Evolutionary conservation across 2,797 vertebrate genomes (phyloP).

Genomic region (Clarias platycephalus): DNA sequence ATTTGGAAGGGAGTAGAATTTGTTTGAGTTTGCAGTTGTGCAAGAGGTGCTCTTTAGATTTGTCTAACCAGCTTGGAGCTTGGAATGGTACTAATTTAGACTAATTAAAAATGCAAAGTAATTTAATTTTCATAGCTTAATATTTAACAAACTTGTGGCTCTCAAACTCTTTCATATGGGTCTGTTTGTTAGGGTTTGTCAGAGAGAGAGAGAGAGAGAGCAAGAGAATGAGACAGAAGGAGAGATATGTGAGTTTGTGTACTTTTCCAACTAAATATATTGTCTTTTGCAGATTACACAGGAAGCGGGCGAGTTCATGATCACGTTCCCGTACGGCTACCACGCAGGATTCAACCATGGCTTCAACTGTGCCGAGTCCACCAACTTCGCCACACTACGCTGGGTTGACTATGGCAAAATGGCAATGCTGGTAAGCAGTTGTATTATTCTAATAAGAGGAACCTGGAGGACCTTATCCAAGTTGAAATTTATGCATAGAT

Average conservation of each 20-base stretch:
- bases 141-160: background rate
- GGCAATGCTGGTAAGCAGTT: slow-evolving; percentile 83
- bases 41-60: background rate
- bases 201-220: background rate
- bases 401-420: slow-evolving; percentile 98
- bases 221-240: too few species aligned
- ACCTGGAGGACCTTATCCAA: background rate
- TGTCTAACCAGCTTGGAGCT: background rate
- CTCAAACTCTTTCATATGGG: background rate
- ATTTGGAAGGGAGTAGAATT: background rate
- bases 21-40: background rate
- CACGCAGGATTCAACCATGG: slow-evolving; percentile 98
- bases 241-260: background rate
- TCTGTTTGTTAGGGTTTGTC: too few species aligned
- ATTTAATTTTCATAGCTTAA: background rate
- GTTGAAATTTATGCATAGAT: too few species aligned
- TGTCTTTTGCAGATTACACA: slow-evolving; percentile 85
- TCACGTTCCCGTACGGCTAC: slow-evolving; percentile 96
- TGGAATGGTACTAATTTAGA: background rate
- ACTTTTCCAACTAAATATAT: background rate
- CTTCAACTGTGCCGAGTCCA: slow-evolving; percentile 98
- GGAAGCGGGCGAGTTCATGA: slow-evolving; percentile 96
- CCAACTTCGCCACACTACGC: slow-evolving; percentile 94
- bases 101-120: background rate
- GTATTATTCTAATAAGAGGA: background rate